Evolutionary conservation across 2,797 vertebrate species (phyloP), one percentile per base, ranked within the genome.

Genomic region (Rhynchonycteris naso): DNA sequence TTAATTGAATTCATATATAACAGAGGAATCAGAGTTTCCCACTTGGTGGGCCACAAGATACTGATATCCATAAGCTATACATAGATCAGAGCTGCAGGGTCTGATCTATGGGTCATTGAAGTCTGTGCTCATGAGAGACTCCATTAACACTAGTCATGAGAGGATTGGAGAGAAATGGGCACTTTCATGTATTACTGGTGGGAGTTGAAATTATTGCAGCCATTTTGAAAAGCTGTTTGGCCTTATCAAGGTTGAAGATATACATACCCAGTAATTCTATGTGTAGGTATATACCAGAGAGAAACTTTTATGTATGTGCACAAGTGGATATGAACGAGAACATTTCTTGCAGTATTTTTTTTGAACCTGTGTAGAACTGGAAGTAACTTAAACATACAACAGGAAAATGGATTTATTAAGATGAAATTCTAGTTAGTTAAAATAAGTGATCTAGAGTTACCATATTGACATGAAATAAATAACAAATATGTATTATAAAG

Each of bases 331-430:
- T 9, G 38, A 52, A 82, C 18, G 5, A 58, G 15, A 71, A 43
- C 21, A 59, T 58, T 65, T 14, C 47, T 91, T 43, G 28, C 3
- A 38, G 66, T 33, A 54, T 26, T 38, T 59, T 90, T 91, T 87
- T 68, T 71, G 68, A 79, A 79, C 9, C 22, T 43, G 35, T 52
- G 58, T 38, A 78, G 93, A 79, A 56, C 35, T 59, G 19, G 1
- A 85, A 76, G 28, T 76, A 88, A 66, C 38, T 85, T 66, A 88
- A 84, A 81, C 61, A 7, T 61, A 13, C 38, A 82, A 35, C 54
- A 93, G 38, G 59, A 94, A 91, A 82, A 72, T 54, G 22, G n/a
- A 54, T 74, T 93, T 95, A 14, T 58, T 58, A 74, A 74, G 85
- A 76, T 76, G 38, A 91, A 93, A 85, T 83, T 82, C 59, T 81